Conservation (phyloP, 2,888 invertebrate genomes). For the Acrobasis consociella region DNA sequence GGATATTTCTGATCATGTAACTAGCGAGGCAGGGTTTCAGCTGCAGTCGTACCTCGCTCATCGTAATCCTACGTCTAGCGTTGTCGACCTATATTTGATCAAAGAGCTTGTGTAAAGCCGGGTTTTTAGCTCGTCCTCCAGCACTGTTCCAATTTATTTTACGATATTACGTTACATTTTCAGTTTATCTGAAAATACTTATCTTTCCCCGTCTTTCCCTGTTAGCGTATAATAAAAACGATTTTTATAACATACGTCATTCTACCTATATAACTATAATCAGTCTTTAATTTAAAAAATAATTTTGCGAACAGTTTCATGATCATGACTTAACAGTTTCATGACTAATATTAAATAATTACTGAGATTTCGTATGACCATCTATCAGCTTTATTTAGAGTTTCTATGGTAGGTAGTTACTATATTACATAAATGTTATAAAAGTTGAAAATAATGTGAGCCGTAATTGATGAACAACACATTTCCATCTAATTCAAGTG, state of each 20-base stretch:
- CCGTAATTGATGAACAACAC: background rate
- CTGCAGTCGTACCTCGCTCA: background rate
- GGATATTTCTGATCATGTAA: background rate
- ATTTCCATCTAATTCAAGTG: background rate
- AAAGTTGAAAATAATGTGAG: too few relatives aligned
- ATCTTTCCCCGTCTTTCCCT: background rate
- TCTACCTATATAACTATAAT: too few relatives aligned
- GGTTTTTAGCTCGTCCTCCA: slow-evolving; percentile 10
- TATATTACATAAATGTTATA: too few relatives aligned
- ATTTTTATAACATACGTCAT: background rate
- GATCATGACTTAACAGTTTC: too few relatives aligned
- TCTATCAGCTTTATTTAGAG: too few relatives aligned
- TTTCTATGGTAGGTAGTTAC: too few relatives aligned
- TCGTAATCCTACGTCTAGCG: slow-evolving; percentile 4
- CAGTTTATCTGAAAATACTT: slow-evolving; percentile 11
- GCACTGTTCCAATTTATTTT: slow-evolving; percentile 9
- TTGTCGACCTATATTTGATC: slow-evolving; percentile 16
- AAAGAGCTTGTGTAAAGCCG: slow-evolving; percentile 10
- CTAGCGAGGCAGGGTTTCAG: background rate
- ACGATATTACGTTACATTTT: slow-evolving; percentile 10
- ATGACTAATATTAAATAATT: too few relatives aligned
- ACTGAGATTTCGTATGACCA: too few relatives aligned
- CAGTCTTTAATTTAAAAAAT: too few relatives aligned
- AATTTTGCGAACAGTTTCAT: too few relatives aligned
- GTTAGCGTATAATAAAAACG: background rate